Evolutionary conservation across 2,888 invertebrate genomes (phyloP).

Genomic region (Adelphocoris suturalis): DNA sequence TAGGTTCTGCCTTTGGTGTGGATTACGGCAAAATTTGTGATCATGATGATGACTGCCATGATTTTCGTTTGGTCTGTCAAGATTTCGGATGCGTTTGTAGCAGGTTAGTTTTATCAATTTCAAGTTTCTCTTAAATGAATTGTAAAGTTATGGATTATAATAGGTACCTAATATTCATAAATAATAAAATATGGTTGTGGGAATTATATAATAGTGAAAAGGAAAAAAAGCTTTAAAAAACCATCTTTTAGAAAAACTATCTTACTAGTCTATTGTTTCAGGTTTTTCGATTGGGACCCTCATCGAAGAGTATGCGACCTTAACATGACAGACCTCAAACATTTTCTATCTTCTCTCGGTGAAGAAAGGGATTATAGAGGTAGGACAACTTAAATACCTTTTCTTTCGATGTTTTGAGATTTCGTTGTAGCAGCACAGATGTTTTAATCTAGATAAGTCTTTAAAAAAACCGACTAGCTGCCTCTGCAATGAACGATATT

Average conservation of each 20-base stretch:
- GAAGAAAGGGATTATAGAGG: conserved; percentile 50
- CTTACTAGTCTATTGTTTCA: background rate
- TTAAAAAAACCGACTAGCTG: too few relatives aligned
- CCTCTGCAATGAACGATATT: too few relatives aligned
- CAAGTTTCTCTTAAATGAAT: too few relatives aligned
- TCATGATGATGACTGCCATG: conserved; percentile 64
- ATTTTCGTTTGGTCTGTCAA: conserved; percentile 58
- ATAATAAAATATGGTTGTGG: too few relatives aligned
- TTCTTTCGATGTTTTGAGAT: too few relatives aligned
- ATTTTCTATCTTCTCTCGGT: conserved; percentile 42
- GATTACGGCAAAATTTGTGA: conserved; percentile 60
- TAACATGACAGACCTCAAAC: conserved; percentile 57
- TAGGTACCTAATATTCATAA: too few relatives aligned
- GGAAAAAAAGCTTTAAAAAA: too few relatives aligned
- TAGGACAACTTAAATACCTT: background rate
- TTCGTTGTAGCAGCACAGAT: too few relatives aligned
- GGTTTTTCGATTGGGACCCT: conserved; percentile 55
- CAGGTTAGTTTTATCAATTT: conserved; percentile 17
- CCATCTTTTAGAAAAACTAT: too few relatives aligned
- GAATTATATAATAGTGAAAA: too few relatives aligned
- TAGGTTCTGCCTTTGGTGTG: conserved; percentile 41
- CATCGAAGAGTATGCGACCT: conserved; percentile 14
- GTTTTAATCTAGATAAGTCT: too few relatives aligned
- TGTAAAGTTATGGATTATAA: too few relatives aligned
- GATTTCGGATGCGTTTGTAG: conserved; percentile 53